Conservation (phyloP, 1,140 invertebrate species). For the Drosophila sturtevanti region DNA sequence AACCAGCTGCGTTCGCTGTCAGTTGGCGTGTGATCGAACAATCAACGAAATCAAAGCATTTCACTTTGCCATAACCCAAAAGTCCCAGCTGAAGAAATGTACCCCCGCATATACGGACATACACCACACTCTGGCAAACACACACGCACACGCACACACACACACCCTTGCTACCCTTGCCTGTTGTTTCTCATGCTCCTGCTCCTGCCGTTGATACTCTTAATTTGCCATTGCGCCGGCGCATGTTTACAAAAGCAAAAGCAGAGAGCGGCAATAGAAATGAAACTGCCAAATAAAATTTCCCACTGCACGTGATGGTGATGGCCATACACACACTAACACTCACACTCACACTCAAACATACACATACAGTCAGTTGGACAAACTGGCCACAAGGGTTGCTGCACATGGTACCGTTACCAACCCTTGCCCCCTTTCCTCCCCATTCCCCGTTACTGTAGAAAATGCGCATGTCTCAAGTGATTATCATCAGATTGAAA, state of each 20-base stretch:
- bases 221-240: conserved; percentile 49
- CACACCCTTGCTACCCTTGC: conserved; percentile 19
- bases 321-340: conserved; percentile 32
- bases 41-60: conserved; percentile 80
- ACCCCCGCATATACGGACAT: conserved; percentile 53
- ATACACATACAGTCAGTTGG: too few relatives aligned
- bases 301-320: conserved; percentile 51
- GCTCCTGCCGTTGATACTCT: not conserved
- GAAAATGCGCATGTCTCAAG: conserved; percentile 66
- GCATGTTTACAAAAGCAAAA: conserved; percentile 81
- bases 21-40: conserved; percentile 81
- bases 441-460: not conserved
- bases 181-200: not conserved
- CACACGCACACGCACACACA: conserved; percentile 12
- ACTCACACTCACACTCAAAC: too few relatives aligned
- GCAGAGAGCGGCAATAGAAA: conserved; percentile 27
- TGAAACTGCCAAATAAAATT: conserved; percentile 30
- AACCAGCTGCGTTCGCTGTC: conserved; percentile 81
- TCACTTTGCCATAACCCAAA: conserved; percentile 70
- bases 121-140: not conserved
- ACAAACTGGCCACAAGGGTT: conserved; percentile 48
- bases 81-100: conserved; percentile 66
- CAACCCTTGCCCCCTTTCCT: conserved; percentile 38
- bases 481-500: conserved; percentile 65
- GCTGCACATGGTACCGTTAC: conserved; percentile 28